Conservation (phyloP, 2,113 vertebrate species). For the Chionodraco myersi region DNA sequence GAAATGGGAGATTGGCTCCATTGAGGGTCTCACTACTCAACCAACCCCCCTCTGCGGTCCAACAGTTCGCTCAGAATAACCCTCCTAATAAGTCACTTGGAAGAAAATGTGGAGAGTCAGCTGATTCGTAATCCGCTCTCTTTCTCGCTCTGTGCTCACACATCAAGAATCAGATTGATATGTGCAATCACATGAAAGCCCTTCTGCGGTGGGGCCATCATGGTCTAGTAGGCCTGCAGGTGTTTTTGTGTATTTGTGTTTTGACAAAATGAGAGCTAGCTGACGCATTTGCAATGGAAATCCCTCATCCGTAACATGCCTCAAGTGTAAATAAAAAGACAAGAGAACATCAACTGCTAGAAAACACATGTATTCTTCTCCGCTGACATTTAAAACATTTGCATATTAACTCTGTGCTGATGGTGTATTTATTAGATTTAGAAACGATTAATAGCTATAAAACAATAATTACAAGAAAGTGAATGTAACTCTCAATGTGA, state of each 20-base stretch:
- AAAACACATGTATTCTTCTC: slow-evolving; percentile 32
- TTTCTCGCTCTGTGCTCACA: slow-evolving; percentile 71
- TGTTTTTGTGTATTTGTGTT: slow-evolving; percentile 61
- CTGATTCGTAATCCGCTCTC: slow-evolving; percentile 81
- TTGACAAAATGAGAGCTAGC: slow-evolving; percentile 53
- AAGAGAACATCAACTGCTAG: slow-evolving; percentile 13
- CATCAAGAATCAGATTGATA: slow-evolving; percentile 78
- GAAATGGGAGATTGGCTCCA: slow-evolving; percentile 57
- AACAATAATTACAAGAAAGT: slow-evolving; percentile 17
- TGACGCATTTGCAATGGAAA: slow-evolving; percentile 56
- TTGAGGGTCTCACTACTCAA: slow-evolving; percentile 63
- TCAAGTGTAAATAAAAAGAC: slow-evolving; percentile 49
- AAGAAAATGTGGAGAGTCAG: slow-evolving; percentile 82
- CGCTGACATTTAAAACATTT: slow-evolving; percentile 37
- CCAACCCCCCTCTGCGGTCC: slow-evolving; percentile 41
- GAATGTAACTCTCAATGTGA: slow-evolving; percentile 17
- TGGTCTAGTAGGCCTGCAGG: slow-evolving; percentile 68
- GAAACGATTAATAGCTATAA: slow-evolving; percentile 25
- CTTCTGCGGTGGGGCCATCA: slow-evolving; percentile 59
- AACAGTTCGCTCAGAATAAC: slow-evolving; percentile 71
- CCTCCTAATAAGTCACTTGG: slow-evolving; percentile 81
- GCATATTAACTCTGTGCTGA: slow-evolving; percentile 23
- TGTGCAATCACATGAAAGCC: slow-evolving; percentile 78
- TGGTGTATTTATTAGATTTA: slow-evolving; percentile 41
- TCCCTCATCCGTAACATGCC: slow-evolving; percentile 48